These are phyloP conservation scores for Botia kubotai DNA, from an alignment of 2,797 vertebrate species.

Conservation along the genomic window DNA sequence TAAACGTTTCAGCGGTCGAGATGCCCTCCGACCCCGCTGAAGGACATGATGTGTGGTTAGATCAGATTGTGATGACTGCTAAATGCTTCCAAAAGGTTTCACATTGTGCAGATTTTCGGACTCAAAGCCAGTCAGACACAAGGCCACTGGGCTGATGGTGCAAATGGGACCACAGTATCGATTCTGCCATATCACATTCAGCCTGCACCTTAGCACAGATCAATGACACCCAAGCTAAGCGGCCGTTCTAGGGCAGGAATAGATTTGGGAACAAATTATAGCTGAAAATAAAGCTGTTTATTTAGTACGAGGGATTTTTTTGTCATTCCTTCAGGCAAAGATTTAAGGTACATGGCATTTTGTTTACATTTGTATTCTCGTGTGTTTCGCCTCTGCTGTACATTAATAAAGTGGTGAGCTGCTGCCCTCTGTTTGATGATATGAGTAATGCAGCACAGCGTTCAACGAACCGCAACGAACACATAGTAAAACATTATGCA, in stretches of 20 bases:
- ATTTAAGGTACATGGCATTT: too few relatives aligned
- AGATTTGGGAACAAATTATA: constrained; percentile 48
- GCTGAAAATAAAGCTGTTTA: neutral
- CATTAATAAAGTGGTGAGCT: neutral
- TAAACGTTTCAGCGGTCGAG: neutral
- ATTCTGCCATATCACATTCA: constrained; percentile 55
- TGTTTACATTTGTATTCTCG: neutral
- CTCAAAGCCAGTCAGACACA: constrained; percentile 24
- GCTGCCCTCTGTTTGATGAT: constrained; percentile 48
- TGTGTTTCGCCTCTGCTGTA: neutral
- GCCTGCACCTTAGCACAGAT: constrained; percentile 59
- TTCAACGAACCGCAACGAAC: neutral
- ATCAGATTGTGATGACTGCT: constrained; percentile 52
- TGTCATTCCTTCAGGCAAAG: neutral
- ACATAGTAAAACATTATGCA: neutral
- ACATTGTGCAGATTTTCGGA: constrained; percentile 22
- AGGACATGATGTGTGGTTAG: constrained; percentile 30
- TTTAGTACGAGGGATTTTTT: neutral
- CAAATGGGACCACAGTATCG: constrained; percentile 55
- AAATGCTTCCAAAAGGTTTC: constrained; percentile 11
- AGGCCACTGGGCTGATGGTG: constrained; percentile 17
- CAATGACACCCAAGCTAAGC: constrained; percentile 66
- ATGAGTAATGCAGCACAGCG: neutral
- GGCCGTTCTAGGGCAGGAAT: constrained; percentile 60
- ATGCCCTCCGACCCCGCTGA: constrained; percentile 34